Percentiles rank a stretch among this genome's conserved stretches.
These are phyloP conservation scores for Coptodon bakossiorum DNA, from an alignment of 2,113 vertebrate species.

Conservation along the genomic window DNA sequence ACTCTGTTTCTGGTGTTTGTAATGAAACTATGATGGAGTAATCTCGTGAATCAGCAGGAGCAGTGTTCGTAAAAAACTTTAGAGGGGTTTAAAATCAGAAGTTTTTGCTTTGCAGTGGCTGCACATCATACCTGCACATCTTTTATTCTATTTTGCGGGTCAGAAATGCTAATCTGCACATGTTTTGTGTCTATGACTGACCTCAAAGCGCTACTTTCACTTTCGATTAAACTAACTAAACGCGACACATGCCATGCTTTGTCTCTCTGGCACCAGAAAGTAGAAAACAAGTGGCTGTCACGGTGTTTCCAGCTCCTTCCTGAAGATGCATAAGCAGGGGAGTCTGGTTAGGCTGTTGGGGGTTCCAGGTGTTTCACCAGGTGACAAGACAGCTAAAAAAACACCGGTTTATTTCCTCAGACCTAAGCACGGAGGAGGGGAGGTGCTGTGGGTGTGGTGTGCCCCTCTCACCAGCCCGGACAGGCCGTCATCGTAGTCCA, in stretches of 20 bases:
- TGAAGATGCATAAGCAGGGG: fast-evolving
- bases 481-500: not conserved
- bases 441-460: not conserved
- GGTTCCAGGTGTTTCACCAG: fast-evolving
- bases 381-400: not conserved
- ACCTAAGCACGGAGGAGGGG: not conserved
- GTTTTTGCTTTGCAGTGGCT: fast-evolving
- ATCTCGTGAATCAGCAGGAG: fast-evolving
- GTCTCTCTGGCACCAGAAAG: not conserved
- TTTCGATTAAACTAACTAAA: not conserved
- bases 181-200: not conserved
- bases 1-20: not conserved
- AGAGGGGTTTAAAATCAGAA: not conserved
- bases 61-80: not conserved
- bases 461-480: not conserved
- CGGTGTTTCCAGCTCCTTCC: not conserved
- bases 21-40: fast-evolving
- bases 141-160: not conserved
- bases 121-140: not conserved
- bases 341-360: fast-evolving
- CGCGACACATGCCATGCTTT: fast-evolving
- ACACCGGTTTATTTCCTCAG: not conserved
- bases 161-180: not conserved
- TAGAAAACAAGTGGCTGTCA: not conserved
- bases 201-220: not conserved